phyloP scores from a whole-genome alignment of 2,113 vertebrate species.

The Coptodon bakossiorum region DNA sequence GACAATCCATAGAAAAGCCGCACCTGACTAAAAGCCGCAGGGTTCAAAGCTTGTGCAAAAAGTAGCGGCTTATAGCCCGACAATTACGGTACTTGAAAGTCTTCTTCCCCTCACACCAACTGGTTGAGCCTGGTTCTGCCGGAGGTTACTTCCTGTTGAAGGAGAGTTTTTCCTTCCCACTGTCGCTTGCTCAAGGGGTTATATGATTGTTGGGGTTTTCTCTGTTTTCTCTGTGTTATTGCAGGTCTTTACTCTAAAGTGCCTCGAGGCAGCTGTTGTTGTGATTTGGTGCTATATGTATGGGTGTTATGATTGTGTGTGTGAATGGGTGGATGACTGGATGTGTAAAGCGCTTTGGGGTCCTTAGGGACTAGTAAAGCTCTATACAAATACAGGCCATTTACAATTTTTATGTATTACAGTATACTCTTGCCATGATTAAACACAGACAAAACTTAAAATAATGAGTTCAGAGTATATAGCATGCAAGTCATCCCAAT shows the following conservation, averaged over 20 bases:
- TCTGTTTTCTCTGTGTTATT: not conserved
- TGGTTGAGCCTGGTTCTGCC: not conserved
- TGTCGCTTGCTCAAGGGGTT: accelerated
- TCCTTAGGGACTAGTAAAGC: too few relatives aligned
- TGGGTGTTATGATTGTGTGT: not conserved
- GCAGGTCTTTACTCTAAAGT: not conserved
- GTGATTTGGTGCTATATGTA: not conserved
- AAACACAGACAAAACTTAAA: not conserved
- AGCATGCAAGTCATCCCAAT: not conserved
- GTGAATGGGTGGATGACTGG: too few relatives aligned
- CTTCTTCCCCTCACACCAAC: not conserved
- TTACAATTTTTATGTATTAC: too few relatives aligned
- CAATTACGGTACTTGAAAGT: too few relatives aligned
- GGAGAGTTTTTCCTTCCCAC: not conserved
- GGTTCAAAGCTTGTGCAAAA: too few relatives aligned
- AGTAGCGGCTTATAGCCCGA: too few relatives aligned
- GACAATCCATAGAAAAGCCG: too few relatives aligned
- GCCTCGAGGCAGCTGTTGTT: not conserved
- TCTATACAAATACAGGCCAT: too few relatives aligned
- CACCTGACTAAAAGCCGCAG: too few relatives aligned
- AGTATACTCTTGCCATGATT: not conserved
- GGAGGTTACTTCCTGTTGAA: accelerated
- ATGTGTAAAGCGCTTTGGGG: too few relatives aligned
- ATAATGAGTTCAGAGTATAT: not conserved
- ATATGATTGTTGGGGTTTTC: not conserved